Evolutionary conservation across 2,113 vertebrate genomes (phyloP).

Genomic region (Podilymbus podiceps): DNA sequence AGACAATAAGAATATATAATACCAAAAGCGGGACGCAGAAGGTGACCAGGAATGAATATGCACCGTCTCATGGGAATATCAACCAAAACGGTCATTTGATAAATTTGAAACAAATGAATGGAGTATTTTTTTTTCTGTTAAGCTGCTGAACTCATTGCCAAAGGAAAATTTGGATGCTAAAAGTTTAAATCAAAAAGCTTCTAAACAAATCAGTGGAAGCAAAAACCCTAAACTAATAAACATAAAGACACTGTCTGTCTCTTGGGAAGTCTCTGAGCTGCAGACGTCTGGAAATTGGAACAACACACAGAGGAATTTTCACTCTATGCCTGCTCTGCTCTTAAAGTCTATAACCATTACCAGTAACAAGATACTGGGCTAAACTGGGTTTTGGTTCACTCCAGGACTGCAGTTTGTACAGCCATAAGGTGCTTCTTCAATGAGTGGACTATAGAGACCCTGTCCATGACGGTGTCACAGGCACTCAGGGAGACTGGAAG

Average conservation of each 20-base stretch:
- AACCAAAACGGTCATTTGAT: not conserved
- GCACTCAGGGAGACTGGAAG: not conserved
- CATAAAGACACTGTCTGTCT: not conserved
- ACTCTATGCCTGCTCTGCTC: not conserved
- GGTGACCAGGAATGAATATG: not conserved
- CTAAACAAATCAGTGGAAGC: not conserved
- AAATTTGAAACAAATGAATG: not conserved
- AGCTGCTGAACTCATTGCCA: not conserved
- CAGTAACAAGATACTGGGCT: not conserved
- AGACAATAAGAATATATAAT: not conserved
- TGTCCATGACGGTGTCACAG: not conserved
- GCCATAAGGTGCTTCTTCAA: not conserved
- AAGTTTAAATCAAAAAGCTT: not conserved
- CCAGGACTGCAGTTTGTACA: not conserved
- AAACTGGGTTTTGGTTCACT: not conserved
- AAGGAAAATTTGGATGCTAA: not conserved
- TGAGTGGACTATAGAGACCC: rapidly evolving
- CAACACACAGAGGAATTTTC: not conserved
- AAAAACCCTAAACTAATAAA: not conserved
- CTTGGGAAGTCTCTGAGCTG: not conserved
- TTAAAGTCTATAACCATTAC: not conserved
- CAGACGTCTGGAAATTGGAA: not conserved
- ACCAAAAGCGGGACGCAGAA: not conserved
- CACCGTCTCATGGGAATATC: not conserved
- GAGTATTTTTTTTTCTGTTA: not conserved